Evolutionary conservation across 2,888 invertebrate species (phyloP).

Genomic region (Cantharis nigra): DNA sequence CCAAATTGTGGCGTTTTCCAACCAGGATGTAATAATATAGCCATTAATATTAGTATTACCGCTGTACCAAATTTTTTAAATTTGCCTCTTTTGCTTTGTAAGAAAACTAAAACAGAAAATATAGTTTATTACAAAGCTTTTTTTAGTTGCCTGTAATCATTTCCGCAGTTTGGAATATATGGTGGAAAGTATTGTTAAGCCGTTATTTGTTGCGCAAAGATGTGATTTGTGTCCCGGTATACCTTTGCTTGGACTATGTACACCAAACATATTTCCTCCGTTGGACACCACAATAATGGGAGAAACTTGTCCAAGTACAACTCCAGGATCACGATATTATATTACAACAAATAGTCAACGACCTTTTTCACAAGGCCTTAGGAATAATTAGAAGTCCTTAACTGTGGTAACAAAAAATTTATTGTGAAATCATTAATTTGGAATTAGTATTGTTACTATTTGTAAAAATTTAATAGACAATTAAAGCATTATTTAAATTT

Average conservation of each 20-base stretch:
- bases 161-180: neutral
- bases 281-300: neutral
- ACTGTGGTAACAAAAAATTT: neutral
- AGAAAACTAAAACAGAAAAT: neutral
- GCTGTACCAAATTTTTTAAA: neutral
- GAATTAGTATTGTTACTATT: neutral
- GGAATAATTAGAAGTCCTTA: neutral
- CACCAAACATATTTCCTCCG: neutral
- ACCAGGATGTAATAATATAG: neutral
- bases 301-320: neutral
- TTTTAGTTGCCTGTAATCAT: constrained; percentile 4
- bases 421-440: neutral
- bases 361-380: neutral
- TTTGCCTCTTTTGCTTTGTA: neutral
- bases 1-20: constrained; percentile 9
- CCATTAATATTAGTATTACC: neutral
- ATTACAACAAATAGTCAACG: neutral
- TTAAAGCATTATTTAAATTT: too few species aligned
- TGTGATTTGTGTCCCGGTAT: constrained; percentile 2
- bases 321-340: neutral
- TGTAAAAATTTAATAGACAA: neutral
- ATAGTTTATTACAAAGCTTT: neutral
- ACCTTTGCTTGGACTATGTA: neutral
- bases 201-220: neutral
- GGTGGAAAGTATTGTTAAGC: neutral